Conservation (phyloP, 2,113 vertebrate species). For the Microtus ochrogaster region DNA sequence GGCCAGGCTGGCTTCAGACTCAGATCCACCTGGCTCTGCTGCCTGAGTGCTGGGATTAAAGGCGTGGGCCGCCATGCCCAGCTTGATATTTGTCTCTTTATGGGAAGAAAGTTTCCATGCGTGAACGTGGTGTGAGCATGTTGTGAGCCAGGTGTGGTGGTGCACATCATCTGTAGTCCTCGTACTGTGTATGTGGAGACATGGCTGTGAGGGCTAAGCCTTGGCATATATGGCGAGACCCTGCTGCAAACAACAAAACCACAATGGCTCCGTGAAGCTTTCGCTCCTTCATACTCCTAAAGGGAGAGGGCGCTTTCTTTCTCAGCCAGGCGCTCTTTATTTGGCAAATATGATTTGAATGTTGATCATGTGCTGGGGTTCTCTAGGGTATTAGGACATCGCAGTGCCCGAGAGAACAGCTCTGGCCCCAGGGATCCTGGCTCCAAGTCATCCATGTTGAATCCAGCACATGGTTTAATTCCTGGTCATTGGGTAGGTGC, state of each 20-base stretch:
- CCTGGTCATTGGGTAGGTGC: background rate
- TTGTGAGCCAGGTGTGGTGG: background rate
- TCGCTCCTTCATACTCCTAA: background rate
- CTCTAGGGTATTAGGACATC: background rate
- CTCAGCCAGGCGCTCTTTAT: background rate
- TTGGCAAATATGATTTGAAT: background rate
- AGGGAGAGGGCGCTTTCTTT: background rate
- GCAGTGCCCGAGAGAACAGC: background rate
- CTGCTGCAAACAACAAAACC: background rate
- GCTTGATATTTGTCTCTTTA: background rate
- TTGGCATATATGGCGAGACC: background rate
- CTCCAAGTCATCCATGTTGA: background rate
- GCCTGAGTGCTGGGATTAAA: background rate
- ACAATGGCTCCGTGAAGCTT: background rate
- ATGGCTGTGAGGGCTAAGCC: background rate
- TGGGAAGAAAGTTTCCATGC: background rate
- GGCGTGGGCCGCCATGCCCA: accelerated
- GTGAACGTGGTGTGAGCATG: no score
- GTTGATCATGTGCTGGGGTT: background rate
- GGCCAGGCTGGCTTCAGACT: background rate
- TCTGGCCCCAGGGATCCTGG: background rate
- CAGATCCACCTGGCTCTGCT: background rate
- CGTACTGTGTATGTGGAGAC: background rate
- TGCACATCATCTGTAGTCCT: background rate
- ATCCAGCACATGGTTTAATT: accelerated